A percentile compares a stretch with the other conserved stretches of the same genome.
Conservation (phyloP, 2,888 invertebrate species). For the Drosophila gaucha region DNA sequence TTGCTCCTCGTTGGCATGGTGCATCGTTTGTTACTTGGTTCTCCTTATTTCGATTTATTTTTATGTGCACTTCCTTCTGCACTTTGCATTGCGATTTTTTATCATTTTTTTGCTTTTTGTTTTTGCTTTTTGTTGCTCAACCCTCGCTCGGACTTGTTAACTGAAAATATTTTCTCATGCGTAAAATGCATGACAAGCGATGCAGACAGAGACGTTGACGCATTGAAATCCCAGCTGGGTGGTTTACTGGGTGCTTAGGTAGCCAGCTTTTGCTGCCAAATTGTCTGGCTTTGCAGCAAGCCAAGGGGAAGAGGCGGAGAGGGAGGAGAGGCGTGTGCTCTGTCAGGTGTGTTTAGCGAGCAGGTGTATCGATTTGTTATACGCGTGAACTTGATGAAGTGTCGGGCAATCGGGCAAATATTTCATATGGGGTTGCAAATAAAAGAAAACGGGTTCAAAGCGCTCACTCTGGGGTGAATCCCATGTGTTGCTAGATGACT, state of each 20-base stretch:
- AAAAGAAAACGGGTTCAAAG: constrained; percentile 6
- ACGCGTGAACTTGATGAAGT: constrained; percentile 48
- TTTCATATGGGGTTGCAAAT: neutral
- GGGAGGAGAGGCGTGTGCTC: neutral
- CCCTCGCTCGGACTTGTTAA: constrained; percentile 65
- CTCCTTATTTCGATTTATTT: constrained; percentile 75
- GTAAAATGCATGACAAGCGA: constrained; percentile 75
- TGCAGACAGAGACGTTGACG: constrained; percentile 66
- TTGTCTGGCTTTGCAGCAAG: constrained; percentile 13
- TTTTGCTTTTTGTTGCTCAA: constrained; percentile 23
- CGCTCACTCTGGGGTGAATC: neutral
- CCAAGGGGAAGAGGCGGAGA: neutral
- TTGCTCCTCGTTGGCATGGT: constrained; percentile 61
- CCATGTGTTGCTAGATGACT: too few relatives aligned
- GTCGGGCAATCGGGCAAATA: constrained; percentile 27
- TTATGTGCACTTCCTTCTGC: constrained; percentile 59
- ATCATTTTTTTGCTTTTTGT: neutral
- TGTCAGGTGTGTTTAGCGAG: constrained; percentile 25
- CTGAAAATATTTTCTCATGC: constrained; percentile 78
- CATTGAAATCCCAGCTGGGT: constrained; percentile 42
- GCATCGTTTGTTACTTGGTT: constrained; percentile 65
- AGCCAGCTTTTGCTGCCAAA: constrained; percentile 38
- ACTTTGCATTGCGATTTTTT: constrained; percentile 49
- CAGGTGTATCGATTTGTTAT: constrained; percentile 52
- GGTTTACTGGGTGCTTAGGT: constrained; percentile 24